These are phyloP conservation scores for Cyclura pinguis DNA, from an alignment of 2,797 vertebrate genomes.

Conservation along the genomic window DNA sequence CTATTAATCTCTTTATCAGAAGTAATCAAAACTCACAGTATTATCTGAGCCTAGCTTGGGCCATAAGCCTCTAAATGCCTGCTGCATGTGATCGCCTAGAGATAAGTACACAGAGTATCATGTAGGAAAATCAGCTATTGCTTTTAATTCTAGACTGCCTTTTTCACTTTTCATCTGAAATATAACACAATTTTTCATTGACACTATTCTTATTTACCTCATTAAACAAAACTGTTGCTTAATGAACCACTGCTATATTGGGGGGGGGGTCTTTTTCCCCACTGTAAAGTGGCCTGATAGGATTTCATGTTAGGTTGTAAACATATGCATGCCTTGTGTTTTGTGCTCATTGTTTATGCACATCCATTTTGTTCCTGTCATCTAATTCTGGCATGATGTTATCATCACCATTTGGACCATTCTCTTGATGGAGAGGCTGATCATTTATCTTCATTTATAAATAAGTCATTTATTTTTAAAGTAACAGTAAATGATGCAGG, in stretches of 20 bases:
- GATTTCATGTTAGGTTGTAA: background rate
- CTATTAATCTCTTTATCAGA: constrained; percentile 58
- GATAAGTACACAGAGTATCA: constrained; percentile 66
- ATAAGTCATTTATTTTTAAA: background rate
- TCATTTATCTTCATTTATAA: constrained; percentile 15
- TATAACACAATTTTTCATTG: background rate
- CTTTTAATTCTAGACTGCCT: constrained; percentile 46
- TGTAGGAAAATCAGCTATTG: constrained; percentile 60
- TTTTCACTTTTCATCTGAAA: background rate
- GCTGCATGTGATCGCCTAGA: constrained; percentile 70
- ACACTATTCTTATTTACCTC: background rate
- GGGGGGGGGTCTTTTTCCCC: background rate
- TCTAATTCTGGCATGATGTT: background rate
- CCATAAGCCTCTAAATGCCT: constrained; percentile 72
- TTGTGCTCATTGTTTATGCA: background rate
- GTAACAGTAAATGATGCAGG: background rate
- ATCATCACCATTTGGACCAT: background rate
- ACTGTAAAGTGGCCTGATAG: background rate
- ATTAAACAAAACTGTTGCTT: background rate
- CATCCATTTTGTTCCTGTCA: background rate
- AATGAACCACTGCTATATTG: background rate
- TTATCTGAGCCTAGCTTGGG: constrained; percentile 64
- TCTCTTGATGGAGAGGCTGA: background rate
- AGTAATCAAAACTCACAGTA: constrained; percentile 75
- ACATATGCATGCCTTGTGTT: background rate